These are phyloP conservation scores for Percina caprodes DNA, from an alignment of 2,113 vertebrate species.

Conservation along the genomic window DNA sequence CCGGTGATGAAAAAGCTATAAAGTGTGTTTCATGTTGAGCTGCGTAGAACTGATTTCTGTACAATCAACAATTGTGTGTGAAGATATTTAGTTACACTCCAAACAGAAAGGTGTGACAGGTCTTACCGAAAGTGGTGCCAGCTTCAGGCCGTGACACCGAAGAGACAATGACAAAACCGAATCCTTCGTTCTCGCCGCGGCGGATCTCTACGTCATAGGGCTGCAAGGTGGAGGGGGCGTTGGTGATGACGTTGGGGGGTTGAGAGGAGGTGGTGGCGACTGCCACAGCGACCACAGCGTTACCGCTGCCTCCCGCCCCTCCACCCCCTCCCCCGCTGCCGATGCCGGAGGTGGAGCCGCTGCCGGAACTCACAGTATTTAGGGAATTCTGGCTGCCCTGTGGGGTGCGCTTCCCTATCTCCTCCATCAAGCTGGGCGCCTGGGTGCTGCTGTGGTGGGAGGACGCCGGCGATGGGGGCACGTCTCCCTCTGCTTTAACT, in stretches of 20 bases:
- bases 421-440: slow-evolving; percentile 93
- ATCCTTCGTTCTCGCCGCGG: slow-evolving; percentile 95
- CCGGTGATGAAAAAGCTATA: slow-evolving; percentile 41
- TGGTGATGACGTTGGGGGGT: slow-evolving; percentile 69
- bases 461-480: slow-evolving; percentile 94
- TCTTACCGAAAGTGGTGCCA: slow-evolving; percentile 96
- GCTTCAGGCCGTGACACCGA: slow-evolving; percentile 96
- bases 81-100: not conserved
- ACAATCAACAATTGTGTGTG: not conserved
- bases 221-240: slow-evolving; percentile 80
- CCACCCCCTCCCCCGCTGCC: slow-evolving; percentile 86
- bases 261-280: slow-evolving; percentile 75
- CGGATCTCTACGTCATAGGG: slow-evolving; percentile 97
- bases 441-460: slow-evolving; percentile 98
- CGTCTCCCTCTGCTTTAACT: slow-evolving; percentile 91
- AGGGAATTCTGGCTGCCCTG: slow-evolving; percentile 99
- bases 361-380: slow-evolving; percentile 97
- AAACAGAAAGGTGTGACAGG: not conserved
- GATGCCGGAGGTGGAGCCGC: slow-evolving; percentile 93
- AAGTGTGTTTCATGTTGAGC: slow-evolving; percentile 56
- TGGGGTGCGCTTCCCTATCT: slow-evolving; percentile 90
- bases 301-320: slow-evolving; percentile 83
- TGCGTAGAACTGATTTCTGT: slow-evolving; percentile 25
- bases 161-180: slow-evolving; percentile 98
- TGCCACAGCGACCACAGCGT: slow-evolving; percentile 64